These are phyloP conservation scores for Eucera pruinosa DNA, from an alignment of 2,888 invertebrate species.

Conservation along the genomic window DNA sequence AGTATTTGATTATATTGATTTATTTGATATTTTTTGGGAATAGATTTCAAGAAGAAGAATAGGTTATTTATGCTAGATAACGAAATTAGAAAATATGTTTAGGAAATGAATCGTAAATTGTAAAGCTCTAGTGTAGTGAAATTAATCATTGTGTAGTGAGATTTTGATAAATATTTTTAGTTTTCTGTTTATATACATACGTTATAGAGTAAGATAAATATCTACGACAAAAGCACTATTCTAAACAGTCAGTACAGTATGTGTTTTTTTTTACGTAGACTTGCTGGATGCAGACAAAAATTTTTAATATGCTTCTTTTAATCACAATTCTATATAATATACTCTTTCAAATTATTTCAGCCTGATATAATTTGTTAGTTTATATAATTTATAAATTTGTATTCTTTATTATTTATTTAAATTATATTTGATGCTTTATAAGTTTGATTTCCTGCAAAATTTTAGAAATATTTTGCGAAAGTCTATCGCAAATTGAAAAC, in stretches of 20 bases:
- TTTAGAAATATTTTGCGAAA: background rate
- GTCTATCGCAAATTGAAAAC: background rate
- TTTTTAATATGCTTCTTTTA: background rate
- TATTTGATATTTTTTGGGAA: background rate
- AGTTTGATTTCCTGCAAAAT: slow-evolving; percentile 6
- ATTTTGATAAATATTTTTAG: slow-evolving; percentile 24
- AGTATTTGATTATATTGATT: slow-evolving; percentile 34
- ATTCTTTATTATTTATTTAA: no score
- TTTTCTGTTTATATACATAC: slow-evolving; percentile 17
- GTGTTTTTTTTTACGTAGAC: slow-evolving; percentile 31
- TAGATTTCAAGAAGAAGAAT: background rate
- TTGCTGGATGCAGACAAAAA: slow-evolving; percentile 69
- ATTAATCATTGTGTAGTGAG: slow-evolving; percentile 25
- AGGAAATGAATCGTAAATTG: slow-evolving; percentile 6
- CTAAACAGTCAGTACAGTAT: slow-evolving; percentile 55
- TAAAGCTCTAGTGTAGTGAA: slow-evolving; percentile 34
- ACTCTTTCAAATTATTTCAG: background rate
- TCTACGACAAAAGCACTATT: slow-evolving; percentile 56
- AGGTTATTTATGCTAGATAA: background rate
- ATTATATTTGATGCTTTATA: background rate
- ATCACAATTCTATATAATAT: background rate
- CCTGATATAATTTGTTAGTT: background rate
- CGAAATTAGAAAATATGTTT: background rate
- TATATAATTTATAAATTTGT: background rate
- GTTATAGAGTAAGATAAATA: slow-evolving; percentile 30